phyloP scores from a whole-genome alignment of 2,113 vertebrate species.

The Herpetotheres cachinnans region DNA sequence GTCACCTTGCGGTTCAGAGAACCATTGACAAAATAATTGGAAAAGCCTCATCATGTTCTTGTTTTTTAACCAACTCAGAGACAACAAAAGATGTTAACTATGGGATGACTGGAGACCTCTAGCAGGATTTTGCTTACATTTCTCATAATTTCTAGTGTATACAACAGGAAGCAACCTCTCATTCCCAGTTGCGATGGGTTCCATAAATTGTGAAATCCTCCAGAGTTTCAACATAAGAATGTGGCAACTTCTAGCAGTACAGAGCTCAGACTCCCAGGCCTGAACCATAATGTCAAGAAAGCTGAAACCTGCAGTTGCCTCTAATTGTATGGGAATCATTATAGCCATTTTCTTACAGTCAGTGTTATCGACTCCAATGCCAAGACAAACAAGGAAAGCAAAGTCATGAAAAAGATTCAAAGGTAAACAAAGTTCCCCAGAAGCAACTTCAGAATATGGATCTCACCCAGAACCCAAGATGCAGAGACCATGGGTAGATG shows the following conservation, averaged over 20 bases:
- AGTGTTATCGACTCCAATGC: neutral
- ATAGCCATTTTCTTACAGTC: neutral
- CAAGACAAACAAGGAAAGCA: slow-evolving; percentile 19
- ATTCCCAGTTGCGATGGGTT: neutral
- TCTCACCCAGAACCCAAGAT: neutral
- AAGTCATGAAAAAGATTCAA: neutral
- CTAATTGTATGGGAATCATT: neutral
- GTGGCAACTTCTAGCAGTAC: neutral
- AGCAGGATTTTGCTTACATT: neutral
- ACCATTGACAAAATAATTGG: neutral
- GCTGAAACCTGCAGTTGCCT: neutral
- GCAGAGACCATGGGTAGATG: neutral
- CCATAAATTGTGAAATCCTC: slow-evolving; percentile 24
- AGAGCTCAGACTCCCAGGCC: neutral
- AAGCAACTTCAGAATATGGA: neutral
- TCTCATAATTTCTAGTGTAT: neutral
- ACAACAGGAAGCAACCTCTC: neutral
- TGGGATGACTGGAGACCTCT: neutral
- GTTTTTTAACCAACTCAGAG: neutral
- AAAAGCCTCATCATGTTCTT: neutral
- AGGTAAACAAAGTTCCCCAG: neutral
- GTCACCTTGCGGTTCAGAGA: neutral
- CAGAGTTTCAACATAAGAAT: slow-evolving; percentile 12
- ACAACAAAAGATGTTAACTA: neutral
- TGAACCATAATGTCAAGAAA: neutral